Percentiles rank a stretch among this genome's conserved stretches.
phyloP scores from a whole-genome alignment of 1,140 invertebrate genomes.

The Scylla paramamosain region DNA sequence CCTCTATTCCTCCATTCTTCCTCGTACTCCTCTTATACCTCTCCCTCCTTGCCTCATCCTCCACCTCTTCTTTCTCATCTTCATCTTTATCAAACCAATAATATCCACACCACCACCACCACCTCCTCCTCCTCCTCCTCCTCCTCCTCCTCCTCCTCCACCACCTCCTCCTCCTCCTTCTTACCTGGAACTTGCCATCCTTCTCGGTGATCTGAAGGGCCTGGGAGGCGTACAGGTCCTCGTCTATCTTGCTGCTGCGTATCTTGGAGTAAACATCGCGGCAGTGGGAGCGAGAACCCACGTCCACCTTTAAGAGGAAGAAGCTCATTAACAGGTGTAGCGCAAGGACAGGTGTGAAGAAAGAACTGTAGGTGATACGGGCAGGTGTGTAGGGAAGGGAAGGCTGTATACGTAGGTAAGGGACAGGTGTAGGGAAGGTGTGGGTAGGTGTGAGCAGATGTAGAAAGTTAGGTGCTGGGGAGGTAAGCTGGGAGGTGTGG shows the following conservation, averaged over 20 bases:
- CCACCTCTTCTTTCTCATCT: not conserved
- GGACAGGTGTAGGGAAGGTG: too few relatives aligned
- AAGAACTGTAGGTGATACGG: not conserved
- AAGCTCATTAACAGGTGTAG: too few relatives aligned
- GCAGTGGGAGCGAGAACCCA: constrained; percentile 59
- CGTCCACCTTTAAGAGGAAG: constrained; percentile 57
- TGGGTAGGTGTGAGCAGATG: too few relatives aligned
- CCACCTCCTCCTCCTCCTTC: not conserved
- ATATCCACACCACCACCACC: too few relatives aligned
- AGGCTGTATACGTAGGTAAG: too few relatives aligned
- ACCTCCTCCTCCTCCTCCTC: not conserved
- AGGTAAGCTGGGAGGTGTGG: too few relatives aligned
- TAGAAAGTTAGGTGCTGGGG: too few relatives aligned
- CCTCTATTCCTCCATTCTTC: not conserved
- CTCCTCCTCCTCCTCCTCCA: too few relatives aligned
- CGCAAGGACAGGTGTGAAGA: not conserved
- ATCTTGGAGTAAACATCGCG: constrained; percentile 75
- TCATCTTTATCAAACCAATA: too few relatives aligned
- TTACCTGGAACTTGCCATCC: constrained; percentile 76
- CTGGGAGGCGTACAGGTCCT: constrained; percentile 77
- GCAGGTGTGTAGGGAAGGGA: not conserved
- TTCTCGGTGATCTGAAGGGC: constrained; percentile 76
- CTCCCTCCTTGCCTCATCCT: not conserved
- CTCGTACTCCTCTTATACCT: too few relatives aligned
- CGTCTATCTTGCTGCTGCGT: constrained; percentile 73